Percentiles rank a stretch among this genome's conserved stretches.
These are phyloP conservation scores for Cyrtonyx montezumae DNA, from an alignment of 2,113 vertebrate genomes.

Conservation along the genomic window DNA sequence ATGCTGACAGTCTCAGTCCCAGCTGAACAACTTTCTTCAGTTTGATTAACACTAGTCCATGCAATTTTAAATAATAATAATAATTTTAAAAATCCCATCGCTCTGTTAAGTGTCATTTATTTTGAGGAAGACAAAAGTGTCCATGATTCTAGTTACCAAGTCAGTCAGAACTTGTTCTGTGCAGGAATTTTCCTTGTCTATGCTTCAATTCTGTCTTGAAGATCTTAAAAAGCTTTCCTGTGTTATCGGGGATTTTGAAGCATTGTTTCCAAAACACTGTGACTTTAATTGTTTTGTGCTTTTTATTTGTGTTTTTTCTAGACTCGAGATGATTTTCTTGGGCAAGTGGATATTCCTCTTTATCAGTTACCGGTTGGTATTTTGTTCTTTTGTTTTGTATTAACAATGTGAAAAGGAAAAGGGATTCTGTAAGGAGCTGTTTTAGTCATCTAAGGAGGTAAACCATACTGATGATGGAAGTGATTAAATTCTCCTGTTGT, in stretches of 20 bases:
- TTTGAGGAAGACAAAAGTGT: not conserved
- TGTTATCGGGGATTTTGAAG: not conserved
- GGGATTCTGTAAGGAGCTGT: not conserved
- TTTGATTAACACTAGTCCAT: not conserved
- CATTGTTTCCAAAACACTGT: not conserved
- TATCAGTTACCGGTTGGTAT: constrained; percentile 94
- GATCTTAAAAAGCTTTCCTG: not conserved
- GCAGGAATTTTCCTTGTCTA: not conserved
- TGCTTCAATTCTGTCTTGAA: not conserved
- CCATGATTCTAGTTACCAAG: not conserved
- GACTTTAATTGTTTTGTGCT: not conserved
- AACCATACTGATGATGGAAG: not conserved
- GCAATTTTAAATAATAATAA: not conserved
- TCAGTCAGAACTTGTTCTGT: not conserved
- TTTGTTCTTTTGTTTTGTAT: not conserved
- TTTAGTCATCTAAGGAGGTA: not conserved
- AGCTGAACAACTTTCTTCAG: not conserved
- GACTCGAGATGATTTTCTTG: constrained; percentile 98
- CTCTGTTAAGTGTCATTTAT: not conserved
- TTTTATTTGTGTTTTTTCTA: constrained; percentile 64
- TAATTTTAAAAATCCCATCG: not conserved
- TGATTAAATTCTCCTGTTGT: not conserved
- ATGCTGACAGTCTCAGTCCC: not conserved
- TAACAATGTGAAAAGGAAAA: not conserved
- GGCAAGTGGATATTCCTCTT: constrained; percentile 95